Percentiles rank a stretch among this genome's conserved stretches.
Evolutionary conservation across 2,113 vertebrate genomes (phyloP).

Genomic region (Nesoenas mayeri): DNA sequence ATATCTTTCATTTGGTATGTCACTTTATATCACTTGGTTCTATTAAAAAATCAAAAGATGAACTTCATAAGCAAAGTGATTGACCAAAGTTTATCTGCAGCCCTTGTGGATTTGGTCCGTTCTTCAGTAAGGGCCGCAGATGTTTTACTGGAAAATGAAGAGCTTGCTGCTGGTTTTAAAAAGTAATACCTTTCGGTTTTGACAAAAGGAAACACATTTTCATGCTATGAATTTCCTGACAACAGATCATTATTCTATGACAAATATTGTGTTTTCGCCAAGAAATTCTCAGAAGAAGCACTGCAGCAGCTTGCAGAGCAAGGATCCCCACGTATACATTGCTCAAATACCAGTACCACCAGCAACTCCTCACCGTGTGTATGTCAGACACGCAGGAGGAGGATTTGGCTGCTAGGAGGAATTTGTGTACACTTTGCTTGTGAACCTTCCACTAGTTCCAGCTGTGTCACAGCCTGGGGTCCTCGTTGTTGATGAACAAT

Average conservation of each 20-base stretch:
- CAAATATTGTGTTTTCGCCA: constrained; percentile 31
- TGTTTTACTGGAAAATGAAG: constrained; percentile 80
- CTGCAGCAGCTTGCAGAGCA: constrained; percentile 11
- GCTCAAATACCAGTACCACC: neutral
- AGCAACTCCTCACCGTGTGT: neutral
- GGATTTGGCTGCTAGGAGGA: neutral
- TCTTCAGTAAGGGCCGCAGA: constrained; percentile 72
- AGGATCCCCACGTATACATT: neutral
- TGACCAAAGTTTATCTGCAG: constrained; percentile 82
- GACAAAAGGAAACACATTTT: constrained; percentile 61
- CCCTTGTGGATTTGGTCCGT: constrained; percentile 51
- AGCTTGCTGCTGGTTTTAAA: constrained; percentile 75
- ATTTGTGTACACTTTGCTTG: neutral
- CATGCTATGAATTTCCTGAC: constrained; percentile 39
- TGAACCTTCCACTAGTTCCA: neutral
- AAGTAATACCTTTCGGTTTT: constrained; percentile 49
- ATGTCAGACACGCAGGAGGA: neutral
- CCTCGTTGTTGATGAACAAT: neutral
- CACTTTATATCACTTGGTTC: constrained; percentile 80
- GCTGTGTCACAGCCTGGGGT: neutral
- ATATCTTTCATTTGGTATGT: constrained; percentile 72
- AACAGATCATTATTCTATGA: constrained; percentile 10
- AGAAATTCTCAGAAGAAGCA: constrained; percentile 32
- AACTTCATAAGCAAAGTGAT: constrained; percentile 68
- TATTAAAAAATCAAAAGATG: constrained; percentile 59